phyloP scores from a whole-genome alignment of 2,797 vertebrate species.

The Steatocranus sp. region DNA sequence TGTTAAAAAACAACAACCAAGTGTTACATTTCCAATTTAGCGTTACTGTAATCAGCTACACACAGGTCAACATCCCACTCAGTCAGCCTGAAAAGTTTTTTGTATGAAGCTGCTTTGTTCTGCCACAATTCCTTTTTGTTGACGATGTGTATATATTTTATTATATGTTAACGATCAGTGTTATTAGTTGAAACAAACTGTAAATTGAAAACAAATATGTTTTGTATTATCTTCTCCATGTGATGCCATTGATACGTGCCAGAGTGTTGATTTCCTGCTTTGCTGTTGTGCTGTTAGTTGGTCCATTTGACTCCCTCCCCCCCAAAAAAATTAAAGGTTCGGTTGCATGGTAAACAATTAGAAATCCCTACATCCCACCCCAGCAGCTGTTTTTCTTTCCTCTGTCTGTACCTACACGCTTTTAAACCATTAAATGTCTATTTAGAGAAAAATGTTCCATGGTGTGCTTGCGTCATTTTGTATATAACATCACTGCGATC shows the following conservation, averaged over 20 bases:
- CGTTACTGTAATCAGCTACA: conserved; percentile 48
- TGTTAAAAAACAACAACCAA: neutral
- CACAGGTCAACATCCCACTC: conserved; percentile 22
- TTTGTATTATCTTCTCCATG: conserved; percentile 23
- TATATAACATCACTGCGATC: neutral
- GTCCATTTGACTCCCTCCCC: neutral
- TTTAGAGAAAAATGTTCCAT: conserved; percentile 66
- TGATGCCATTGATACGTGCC: conserved; percentile 44
- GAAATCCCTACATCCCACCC: conserved; percentile 18
- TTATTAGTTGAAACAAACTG: conserved; percentile 61
- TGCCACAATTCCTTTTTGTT: conserved; percentile 48
- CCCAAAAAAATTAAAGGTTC: neutral
- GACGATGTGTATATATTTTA: conserved; percentile 69
- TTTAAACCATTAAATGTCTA: conserved; percentile 75
- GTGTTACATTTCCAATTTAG: conserved; percentile 40
- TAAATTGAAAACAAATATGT: conserved; percentile 25
- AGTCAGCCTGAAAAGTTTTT: conserved; percentile 21
- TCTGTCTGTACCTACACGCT: conserved; percentile 49
- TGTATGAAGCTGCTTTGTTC: conserved; percentile 58
- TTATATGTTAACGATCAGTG: conserved; percentile 65
- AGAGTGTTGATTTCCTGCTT: conserved; percentile 20
- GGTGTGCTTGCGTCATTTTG: conserved; percentile 34
- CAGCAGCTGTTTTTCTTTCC: conserved; percentile 26
- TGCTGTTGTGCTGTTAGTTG: conserved; percentile 5
- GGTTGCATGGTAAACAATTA: conserved; percentile 19